A percentile compares a stretch with the other conserved stretches of the same genome.
These are phyloP conservation scores for Hippoglossus hippoglossus DNA, from an alignment of 2,797 vertebrate genomes.

Conservation along the genomic window DNA sequence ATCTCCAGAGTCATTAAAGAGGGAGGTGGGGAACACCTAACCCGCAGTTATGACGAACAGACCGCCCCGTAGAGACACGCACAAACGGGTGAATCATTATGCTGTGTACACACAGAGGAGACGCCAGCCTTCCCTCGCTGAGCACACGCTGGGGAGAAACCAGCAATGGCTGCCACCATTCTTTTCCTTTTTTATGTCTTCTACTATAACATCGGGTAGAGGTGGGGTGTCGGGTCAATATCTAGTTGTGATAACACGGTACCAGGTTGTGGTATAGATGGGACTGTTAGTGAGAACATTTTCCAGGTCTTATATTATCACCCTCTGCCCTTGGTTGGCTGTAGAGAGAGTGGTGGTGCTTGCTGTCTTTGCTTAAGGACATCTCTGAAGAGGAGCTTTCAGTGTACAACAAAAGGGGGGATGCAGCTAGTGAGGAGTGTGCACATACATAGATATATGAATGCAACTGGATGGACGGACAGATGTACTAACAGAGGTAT, in stretches of 20 bases:
- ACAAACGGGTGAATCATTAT: slow-evolving; percentile 64
- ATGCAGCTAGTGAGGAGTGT: slow-evolving; percentile 21
- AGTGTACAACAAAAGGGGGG: slow-evolving; percentile 32
- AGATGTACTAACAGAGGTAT: not conserved
- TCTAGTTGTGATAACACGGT: slow-evolving; percentile 66
- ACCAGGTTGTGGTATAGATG: slow-evolving; percentile 25
- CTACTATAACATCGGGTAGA: slow-evolving; percentile 47
- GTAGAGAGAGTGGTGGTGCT: slow-evolving; percentile 3
- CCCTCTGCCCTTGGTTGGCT: slow-evolving; percentile 30
- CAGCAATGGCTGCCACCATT: slow-evolving; percentile 43
- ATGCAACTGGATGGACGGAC: slow-evolving; percentile 9
- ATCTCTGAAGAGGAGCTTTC: slow-evolving; percentile 40
- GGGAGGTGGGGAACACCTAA: slow-evolving; percentile 65
- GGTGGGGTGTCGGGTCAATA: slow-evolving; percentile 44
- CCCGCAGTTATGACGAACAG: slow-evolving; percentile 46
- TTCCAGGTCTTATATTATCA: slow-evolving; percentile 44
- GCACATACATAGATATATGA: slow-evolving; percentile 14
- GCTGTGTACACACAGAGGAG: slow-evolving; percentile 55
- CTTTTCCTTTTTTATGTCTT: slow-evolving; percentile 44
- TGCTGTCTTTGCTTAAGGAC: slow-evolving; percentile 65
- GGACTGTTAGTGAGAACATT: slow-evolving; percentile 26
- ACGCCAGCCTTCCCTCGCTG: slow-evolving; percentile 29
- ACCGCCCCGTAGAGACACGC: slow-evolving; percentile 45
- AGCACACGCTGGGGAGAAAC: slow-evolving; percentile 57
- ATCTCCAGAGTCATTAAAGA: slow-evolving; percentile 65